Conservation (phyloP, 2,888 invertebrate species). For the Macaria liturata region DNA sequence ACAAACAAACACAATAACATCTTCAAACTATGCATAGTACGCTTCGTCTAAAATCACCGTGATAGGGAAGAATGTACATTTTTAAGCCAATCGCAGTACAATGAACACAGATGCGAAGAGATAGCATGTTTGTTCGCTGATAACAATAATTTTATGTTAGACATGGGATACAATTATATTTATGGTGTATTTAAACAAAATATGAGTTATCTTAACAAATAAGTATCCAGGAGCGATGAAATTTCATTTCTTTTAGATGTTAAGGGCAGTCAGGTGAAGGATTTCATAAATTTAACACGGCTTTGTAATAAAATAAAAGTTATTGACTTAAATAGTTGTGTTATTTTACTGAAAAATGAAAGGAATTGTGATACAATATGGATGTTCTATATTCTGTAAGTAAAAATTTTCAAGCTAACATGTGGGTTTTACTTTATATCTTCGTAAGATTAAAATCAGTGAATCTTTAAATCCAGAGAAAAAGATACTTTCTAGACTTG, state of each 20-base stretch:
- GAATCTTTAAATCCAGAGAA: too few relatives aligned
- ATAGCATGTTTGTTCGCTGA: conserved; percentile 3
- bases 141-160: conserved; percentile 5
- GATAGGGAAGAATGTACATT: too few relatives aligned
- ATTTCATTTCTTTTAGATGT: conserved; percentile 5
- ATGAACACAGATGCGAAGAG: too few relatives aligned
- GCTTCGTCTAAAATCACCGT: too few relatives aligned
- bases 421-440: too few relatives aligned
- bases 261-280: background rate
- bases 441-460: too few relatives aligned
- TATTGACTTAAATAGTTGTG: background rate
- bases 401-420: too few relatives aligned
- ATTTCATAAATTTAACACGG: background rate
- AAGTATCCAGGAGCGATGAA: conserved; percentile 4
- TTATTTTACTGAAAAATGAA: conserved; percentile 27
- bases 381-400: conserved; percentile 39
- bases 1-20: too few relatives aligned
- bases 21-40: too few relatives aligned
- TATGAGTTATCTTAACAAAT: conserved; percentile 5
- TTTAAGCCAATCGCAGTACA: too few relatives aligned
- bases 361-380: conserved; percentile 29
- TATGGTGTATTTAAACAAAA: conserved; percentile 4
- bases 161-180: conserved; percentile 5
- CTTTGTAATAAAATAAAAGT: background rate
- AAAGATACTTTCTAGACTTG: too few relatives aligned